Base-by-base conservation (phyloP, 1,140 invertebrate genomes). In the Drosophila seguyi region DNA sequence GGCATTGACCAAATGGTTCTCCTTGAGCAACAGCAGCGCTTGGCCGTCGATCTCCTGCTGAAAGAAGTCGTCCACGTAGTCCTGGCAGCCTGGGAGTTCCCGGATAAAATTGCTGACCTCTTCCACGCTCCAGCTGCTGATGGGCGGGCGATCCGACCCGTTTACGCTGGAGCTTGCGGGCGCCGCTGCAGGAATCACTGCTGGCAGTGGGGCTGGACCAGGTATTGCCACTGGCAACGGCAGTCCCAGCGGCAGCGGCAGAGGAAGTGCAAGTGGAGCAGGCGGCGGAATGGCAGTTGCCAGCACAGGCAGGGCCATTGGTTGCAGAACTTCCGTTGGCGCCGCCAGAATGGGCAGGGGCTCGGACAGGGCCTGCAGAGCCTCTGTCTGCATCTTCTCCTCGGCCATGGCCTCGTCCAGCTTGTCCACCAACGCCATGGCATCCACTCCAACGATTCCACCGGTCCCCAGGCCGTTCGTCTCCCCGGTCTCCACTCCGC, bases 31-130 rank as follows among this genome's bases (percentile, higher is more conserved):
- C 94, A 99, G 95, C 22, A 99, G 93, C 7, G 98, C 98, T 92
- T 99, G 97, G 0, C 98, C 98, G 91, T 99, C 98, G 75, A 99
- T 99, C 93, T 99, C 98, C 92, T 99, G 98, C 55, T 97, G 95
- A 1, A 96, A 95, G 94, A 99, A 99, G 92, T 99, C 98, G 91
- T 99, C 98, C 1, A 98, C 98, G 91, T 99, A 99, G 81, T 98
- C 96, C 2, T 96, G 95, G 92, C 98, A 99, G 0, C 98, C 98
- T 0, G 96, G 96, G 61, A 99, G 94, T 74, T 95, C 96, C 61
- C 96, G 95, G 67, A 99, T 97, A 81, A 98, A 99, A 42, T 98
- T 97, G 87, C 95, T 96, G 0, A 97, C 96, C 87, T 97, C 96
- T 27, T 94, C 93, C 38, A 97, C 96, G 94, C 95, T 90, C 66